Conservation (phyloP, 1,140 invertebrate species). For the Phenacoccus solenopsis region DNA sequence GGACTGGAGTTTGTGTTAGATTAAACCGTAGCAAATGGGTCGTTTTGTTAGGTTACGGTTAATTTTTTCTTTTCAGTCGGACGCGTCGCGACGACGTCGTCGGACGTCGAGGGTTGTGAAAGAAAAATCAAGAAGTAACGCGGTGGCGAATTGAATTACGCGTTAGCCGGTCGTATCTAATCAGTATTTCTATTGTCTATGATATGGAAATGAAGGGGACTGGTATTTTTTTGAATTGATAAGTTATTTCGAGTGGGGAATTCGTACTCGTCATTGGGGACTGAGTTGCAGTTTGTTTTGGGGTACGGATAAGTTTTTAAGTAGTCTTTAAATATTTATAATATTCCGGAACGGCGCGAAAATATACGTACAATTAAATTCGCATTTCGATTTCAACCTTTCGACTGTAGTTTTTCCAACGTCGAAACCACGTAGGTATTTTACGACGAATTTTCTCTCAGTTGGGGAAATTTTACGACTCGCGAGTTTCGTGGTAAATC, state of each 20-base stretch:
- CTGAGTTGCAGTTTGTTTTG: slow-evolving; percentile 1
- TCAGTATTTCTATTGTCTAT: slow-evolving; percentile 15
- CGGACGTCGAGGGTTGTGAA: neutral
- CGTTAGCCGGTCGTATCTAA: slow-evolving; percentile 4
- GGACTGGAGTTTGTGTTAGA: neutral
- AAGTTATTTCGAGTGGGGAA: slow-evolving; percentile 2
- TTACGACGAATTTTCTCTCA: neutral
- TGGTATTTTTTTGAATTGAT: neutral
- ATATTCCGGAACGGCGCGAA: neutral
- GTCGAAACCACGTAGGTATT: no score
- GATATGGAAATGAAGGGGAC: slow-evolving; percentile 8
- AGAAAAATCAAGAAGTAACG: slow-evolving; percentile 1
- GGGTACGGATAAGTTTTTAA: neutral
- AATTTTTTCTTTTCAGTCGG: neutral
- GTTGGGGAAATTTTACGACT: no score
- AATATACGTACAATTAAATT: no score
- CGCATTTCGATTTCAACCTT: neutral
- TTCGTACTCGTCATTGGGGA: neutral
- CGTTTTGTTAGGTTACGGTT: neutral
- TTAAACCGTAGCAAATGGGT: neutral
- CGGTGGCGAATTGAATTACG: slow-evolving; percentile 3
- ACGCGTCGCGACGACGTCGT: neutral
- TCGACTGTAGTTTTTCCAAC: neutral
- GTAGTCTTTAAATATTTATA: slow-evolving; percentile 14
- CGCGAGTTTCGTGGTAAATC: neutral